Conservation (phyloP, 2,888 invertebrate genomes). For the Dendrolimus houi region DNA sequence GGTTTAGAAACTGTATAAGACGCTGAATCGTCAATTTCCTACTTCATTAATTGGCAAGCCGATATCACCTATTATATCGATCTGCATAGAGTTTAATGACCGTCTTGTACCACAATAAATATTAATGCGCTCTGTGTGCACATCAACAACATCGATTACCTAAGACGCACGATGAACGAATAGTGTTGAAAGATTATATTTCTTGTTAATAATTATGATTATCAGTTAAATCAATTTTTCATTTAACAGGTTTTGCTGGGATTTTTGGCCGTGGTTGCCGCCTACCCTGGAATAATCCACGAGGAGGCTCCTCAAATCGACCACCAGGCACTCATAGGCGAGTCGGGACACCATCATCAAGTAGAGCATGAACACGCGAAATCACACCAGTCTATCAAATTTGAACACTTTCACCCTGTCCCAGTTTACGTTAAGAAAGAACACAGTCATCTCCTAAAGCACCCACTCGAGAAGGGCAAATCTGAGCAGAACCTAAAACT, state of each 20-base stretch:
- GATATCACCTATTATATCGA: slow-evolving; percentile 12
- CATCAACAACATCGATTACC: slow-evolving; percentile 5
- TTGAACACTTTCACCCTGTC: slow-evolving; percentile 82
- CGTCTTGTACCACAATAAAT: not conserved
- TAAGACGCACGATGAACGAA: not conserved
- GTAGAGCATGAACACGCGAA: slow-evolving; percentile 81
- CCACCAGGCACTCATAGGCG: slow-evolving; percentile 55
- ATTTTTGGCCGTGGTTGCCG: slow-evolving; percentile 59
- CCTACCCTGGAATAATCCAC: slow-evolving; percentile 63
- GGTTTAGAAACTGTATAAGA: slow-evolving; percentile 22
- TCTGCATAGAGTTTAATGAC: not conserved
- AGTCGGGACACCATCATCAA: slow-evolving; percentile 75
- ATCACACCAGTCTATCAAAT: slow-evolving; percentile 82
- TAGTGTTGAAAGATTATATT: not conserved
- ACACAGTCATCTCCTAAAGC: slow-evolving; percentile 78
- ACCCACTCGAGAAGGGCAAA: slow-evolving; percentile 79
- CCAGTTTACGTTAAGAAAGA: slow-evolving; percentile 83
- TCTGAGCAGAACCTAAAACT: slow-evolving; percentile 77
- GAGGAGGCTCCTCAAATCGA: slow-evolving; percentile 56
- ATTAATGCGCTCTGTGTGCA: not conserved
- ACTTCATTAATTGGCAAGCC: slow-evolving; percentile 8
- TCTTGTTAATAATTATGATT: not conserved
- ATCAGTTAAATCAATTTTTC: slow-evolving; percentile 6
- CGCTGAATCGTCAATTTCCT: slow-evolving; percentile 2
- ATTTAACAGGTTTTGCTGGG: slow-evolving; percentile 63